A percentile compares a stretch with the other conserved stretches of the same genome.
Conservation (phyloP, 1,140 invertebrate genomes). For the Drosophila fuyamai region DNA sequence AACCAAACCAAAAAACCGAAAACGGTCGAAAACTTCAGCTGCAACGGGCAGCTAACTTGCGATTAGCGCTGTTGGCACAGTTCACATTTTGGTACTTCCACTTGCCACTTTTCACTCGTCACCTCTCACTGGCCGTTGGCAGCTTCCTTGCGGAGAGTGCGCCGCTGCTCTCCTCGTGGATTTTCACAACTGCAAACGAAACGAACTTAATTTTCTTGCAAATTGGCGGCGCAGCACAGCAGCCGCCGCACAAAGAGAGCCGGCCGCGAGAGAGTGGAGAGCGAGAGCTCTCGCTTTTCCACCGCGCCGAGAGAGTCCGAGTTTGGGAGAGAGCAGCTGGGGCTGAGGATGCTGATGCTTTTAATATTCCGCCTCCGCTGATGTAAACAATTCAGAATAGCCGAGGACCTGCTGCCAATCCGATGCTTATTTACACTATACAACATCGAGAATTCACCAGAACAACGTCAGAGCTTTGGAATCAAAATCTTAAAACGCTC, state of each 20-base stretch:
- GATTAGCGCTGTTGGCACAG: conserved; percentile 4
- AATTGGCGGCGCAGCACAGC: conserved; percentile 68
- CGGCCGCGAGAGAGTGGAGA: conserved; percentile 37
- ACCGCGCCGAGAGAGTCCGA: not conserved
- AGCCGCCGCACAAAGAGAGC: conserved; percentile 48
- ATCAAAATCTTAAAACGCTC: not conserved
- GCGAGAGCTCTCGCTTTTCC: conserved; percentile 12
- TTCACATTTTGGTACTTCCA: conserved; percentile 38
- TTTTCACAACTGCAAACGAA: conserved; percentile 72
- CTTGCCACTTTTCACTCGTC: conserved; percentile 42
- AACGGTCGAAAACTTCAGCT: conserved; percentile 7
- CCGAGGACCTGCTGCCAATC: conserved; percentile 46
- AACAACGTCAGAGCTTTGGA: not conserved
- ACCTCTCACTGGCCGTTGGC: conserved; percentile 59
- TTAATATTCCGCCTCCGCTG: conserved; percentile 21
- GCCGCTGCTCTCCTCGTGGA: conserved; percentile 38
- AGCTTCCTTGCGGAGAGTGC: conserved; percentile 49
- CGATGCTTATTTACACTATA: conserved; percentile 19
- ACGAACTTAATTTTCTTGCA: conserved; percentile 78
- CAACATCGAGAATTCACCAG: not conserved
- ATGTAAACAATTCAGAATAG: conserved; percentile 62
- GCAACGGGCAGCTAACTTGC: not conserved
- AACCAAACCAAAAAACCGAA: conserved; percentile 22
- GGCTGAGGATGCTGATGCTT: conserved; percentile 29
- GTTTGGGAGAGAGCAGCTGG: conserved; percentile 8